These are phyloP conservation scores for Sebastes nivosus DNA, from an alignment of 2,797 vertebrate species.

Conservation along the genomic window DNA sequence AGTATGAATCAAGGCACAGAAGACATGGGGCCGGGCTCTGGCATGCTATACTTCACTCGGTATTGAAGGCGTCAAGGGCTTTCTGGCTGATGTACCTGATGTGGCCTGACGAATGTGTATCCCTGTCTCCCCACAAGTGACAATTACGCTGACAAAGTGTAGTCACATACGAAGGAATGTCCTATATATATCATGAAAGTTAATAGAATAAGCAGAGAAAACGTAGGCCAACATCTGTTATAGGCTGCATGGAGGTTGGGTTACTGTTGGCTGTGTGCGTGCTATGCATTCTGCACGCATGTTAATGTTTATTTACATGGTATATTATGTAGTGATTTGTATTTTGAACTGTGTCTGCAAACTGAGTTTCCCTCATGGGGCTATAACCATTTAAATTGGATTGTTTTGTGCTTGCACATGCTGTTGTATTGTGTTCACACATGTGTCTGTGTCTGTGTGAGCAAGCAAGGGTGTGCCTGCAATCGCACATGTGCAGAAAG, in stretches of 20 bases:
- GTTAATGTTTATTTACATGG: neutral
- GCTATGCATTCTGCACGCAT: neutral
- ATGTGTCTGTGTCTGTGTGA: neutral
- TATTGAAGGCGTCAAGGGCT: slow-evolving; percentile 49
- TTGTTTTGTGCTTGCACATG: slow-evolving; percentile 5
- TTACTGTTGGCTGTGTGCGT: neutral
- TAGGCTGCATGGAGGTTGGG: neutral
- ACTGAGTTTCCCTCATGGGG: neutral
- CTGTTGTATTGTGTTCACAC: neutral
- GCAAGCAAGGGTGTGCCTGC: neutral
- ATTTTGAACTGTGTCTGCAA: slow-evolving; percentile 11
- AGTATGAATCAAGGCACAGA: slow-evolving; percentile 39
- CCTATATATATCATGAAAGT: slow-evolving; percentile 38
- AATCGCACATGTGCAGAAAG: slow-evolving; percentile 8
- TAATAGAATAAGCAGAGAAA: slow-evolving; percentile 24
- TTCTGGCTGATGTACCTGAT: slow-evolving; percentile 19
- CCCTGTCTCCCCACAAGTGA: slow-evolving; percentile 21
- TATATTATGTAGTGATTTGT: slow-evolving; percentile 11
- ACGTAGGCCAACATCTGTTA: neutral
- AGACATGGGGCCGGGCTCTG: neutral
- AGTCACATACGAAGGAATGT: slow-evolving; percentile 19
- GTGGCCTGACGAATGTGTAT: slow-evolving; percentile 43
- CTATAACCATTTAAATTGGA: slow-evolving; percentile 31
- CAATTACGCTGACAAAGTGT: slow-evolving; percentile 52
- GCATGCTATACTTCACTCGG: slow-evolving; percentile 36